Evolutionary conservation across 2,113 vertebrate genomes (phyloP).

Genomic region (Saguinus midas): DNA sequence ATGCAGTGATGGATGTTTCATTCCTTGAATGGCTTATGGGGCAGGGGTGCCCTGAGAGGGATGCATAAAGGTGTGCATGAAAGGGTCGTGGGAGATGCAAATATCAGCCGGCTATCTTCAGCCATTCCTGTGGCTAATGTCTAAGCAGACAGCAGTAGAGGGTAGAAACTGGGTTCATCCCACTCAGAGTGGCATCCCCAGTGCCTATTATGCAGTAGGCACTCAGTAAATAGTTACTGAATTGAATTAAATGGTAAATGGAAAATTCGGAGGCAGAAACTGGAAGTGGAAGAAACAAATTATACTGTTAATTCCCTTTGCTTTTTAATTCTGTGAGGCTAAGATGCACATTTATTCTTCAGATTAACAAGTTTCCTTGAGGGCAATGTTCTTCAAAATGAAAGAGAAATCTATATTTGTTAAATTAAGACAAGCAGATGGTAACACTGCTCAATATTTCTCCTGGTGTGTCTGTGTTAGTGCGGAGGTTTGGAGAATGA

Average conservation of each 20-base stretch:
- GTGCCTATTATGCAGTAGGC: not conserved
- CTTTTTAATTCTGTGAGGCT: not conserved
- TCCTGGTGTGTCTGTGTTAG: not conserved
- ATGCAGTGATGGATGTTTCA: fast-evolving
- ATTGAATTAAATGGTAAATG: not conserved
- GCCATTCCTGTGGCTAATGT: not conserved
- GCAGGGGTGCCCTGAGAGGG: not conserved
- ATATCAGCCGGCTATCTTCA: not conserved
- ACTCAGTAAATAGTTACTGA: not conserved
- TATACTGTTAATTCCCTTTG: not conserved
- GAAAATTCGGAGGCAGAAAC: not conserved
- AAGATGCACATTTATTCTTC: constrained; percentile 34
- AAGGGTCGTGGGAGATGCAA: not conserved
- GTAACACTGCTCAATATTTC: constrained; percentile 3
- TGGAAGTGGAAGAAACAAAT: not conserved
- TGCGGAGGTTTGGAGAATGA: not conserved
- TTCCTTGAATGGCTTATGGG: too few species aligned
- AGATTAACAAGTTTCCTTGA: constrained; percentile 54
- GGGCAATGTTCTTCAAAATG: constrained; percentile 43
- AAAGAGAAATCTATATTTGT: not conserved
- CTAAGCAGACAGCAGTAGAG: not conserved
- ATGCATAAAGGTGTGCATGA: not conserved
- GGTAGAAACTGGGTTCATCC: not conserved
- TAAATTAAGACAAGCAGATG: constrained; percentile 36
- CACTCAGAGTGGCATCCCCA: not conserved